A percentile compares a stretch with the other conserved stretches of the same genome.
Conservation (phyloP, 2,888 invertebrate genomes). For the Eremobia ochroleuca region DNA sequence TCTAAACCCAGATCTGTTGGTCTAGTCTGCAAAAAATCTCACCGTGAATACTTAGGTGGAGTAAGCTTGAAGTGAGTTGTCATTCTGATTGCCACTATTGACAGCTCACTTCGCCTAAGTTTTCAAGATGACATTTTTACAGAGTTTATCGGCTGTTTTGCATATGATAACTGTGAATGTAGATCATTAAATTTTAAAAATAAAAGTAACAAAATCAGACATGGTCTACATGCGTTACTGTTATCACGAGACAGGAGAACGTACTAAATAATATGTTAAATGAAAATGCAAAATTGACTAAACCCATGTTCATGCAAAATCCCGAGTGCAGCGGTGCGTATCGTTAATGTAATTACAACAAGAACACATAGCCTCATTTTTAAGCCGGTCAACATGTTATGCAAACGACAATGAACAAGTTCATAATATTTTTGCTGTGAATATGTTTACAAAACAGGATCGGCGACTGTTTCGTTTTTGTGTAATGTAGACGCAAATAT, state of each 20-base stretch:
- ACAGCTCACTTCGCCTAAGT: neutral
- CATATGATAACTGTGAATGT: neutral
- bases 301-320: conserved; percentile 7
- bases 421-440: conserved; percentile 26
- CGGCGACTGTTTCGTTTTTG: conserved; percentile 13
- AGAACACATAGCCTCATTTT: conserved; percentile 41
- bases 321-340: conserved; percentile 21
- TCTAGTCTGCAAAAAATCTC: no score
- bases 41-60: no score
- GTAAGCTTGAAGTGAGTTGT: neutral
- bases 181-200: neutral
- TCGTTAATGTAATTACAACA: conserved; percentile 39
- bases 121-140: neutral
- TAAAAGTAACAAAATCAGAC: neutral
- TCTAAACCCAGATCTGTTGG: neutral
- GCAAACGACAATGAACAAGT: conserved; percentile 47
- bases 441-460: conserved; percentile 30
- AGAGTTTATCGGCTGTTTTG: no score
- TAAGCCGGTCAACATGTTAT: conserved; percentile 40
- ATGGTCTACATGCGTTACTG: neutral
- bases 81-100: neutral
- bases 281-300: conserved; percentile 7
- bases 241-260: neutral
- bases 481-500: neutral
- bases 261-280: conserved; percentile 7